A percentile compares a stretch with the other conserved stretches of the same genome.
These are phyloP conservation scores for Himalopsyche kuldschensis DNA, from an alignment of 2,888 invertebrate species.

Conservation along the genomic window DNA sequence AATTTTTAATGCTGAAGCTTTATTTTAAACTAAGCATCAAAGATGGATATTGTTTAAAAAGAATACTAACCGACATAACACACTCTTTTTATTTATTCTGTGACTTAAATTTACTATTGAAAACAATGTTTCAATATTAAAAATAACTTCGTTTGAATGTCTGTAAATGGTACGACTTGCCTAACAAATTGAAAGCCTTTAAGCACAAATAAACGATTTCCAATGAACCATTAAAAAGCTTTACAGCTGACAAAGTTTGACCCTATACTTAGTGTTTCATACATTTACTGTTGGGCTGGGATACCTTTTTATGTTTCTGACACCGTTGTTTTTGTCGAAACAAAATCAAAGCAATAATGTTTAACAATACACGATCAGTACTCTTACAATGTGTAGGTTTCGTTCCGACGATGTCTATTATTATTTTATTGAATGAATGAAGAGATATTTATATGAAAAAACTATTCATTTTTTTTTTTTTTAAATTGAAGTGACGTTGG, in stretches of 20 bases:
- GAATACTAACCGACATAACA: no score
- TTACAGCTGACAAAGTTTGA: conserved; percentile 30
- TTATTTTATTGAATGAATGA: no score
- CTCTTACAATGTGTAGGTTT: background rate
- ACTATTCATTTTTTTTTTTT: no score
- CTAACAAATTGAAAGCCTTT: background rate
- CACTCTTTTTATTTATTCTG: background rate
- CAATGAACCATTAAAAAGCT: conserved; percentile 28
- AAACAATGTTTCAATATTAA: background rate
- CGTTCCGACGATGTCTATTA: no score
- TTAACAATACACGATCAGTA: background rate
- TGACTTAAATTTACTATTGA: background rate
- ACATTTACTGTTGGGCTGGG: background rate
- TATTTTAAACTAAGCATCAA: no score
- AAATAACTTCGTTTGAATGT: background rate
- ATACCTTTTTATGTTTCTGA: background rate
- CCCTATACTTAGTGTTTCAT: conserved; percentile 6
- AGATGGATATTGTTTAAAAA: no score
- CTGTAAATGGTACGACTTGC: background rate
- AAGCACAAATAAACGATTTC: conserved; percentile 20
- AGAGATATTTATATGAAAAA: no score
- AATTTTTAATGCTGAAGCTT: no score
- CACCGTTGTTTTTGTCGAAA: background rate
- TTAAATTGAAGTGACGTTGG: no score
- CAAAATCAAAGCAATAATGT: background rate